Evolutionary conservation across 2,113 vertebrate species (phyloP), one percentile per base, ranked within the genome.

Genomic region (Oncorhynchus kisutch): DNA sequence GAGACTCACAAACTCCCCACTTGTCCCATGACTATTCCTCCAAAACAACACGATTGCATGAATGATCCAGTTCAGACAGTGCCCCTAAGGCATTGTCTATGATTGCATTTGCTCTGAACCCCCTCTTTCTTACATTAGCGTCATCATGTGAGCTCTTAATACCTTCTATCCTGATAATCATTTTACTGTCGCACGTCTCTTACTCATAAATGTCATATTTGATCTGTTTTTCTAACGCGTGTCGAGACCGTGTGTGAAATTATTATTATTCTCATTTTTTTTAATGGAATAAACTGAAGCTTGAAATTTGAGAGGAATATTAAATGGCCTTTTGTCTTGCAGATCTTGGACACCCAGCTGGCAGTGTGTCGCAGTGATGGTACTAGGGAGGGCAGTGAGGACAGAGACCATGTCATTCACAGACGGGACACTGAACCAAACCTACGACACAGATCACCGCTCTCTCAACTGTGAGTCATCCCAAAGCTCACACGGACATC

Each of bases 281-380:
- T 29, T 0, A 29, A 18, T 5, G 5, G 1, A 54, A 18, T 54
- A 5, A 54, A 54, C 51, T 0, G 25, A 27, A n/a, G 64, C 11
- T 66, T 66, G 22, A 27, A 14, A 12, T 27, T 7, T 67, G 16
- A 31, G 39, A n/a, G 6, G 39, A 51, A 70, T 11, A 24, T 39
- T 24, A 39, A 13, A 72, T 22, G 48, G 25, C 59, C 14, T 65
- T 18, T 39, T 66, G 18, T 83, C 20, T n/a, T 76, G 25, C 80
- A 94, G 94, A 64, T 94, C 66, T 80, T 94, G 80, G 91, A 94
- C 74, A 91, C 92, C 60, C 91, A 91, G 90, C 79, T 90, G 75
- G 85, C 84, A 0, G 67, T 85, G 78, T 86, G 87, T 70, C 90
- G 82, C 7, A 73, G 13, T 59, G 74, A 86, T 1, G 34, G 7